Base-by-base conservation (phyloP, 2,888 invertebrate genomes). In the Dione vanillae region DNA sequence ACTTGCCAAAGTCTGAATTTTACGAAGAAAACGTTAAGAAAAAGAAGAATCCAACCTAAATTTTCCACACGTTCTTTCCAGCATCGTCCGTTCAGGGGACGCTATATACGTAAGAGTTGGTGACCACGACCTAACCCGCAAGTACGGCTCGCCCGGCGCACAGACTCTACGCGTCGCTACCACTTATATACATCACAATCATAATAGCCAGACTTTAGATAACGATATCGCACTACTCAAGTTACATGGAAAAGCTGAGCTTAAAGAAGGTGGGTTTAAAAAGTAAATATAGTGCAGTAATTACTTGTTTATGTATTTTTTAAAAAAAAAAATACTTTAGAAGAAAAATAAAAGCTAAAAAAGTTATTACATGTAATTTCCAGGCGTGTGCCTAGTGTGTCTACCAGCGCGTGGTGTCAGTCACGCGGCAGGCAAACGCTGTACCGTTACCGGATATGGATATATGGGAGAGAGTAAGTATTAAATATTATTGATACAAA, bases 111-210 rank as follows among this genome's bases (percentile, higher is more conserved):
- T 98, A 12, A 95, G 98, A 52, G 98, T 98, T 0, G 98, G 98
- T 0, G 98, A 98, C 87, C 97, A 98, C 84, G 98, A 98, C 89
- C 91, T 98, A 76, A 98, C 98, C 0, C 94, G 97, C 71, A 97
- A 98, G 86, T 97, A 97, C 85, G 98, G 98, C 41, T 98, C 97
- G 77, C 97, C 97, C 0, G 98, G 97, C 11, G 98, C 98, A 0
- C 98, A 98, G 90, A 98, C 98, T 0, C 91, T 98, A 20, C 94
- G 97, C 16, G 98, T 98, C 1, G 97, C 97, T 67, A 98, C 98
- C 66, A 98, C 98, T 0, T 98, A 98, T 87, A 98, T 98, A 74
- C 98, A 98, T 83, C 98, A 98, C 88, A 98, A 98, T 91, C 98
- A 98, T 93, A 98, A 98, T 89, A 97, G 97, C 78, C 98, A 98